Conservation (phyloP, 2,797 vertebrate genomes). For the Poecilia picta region DNA sequence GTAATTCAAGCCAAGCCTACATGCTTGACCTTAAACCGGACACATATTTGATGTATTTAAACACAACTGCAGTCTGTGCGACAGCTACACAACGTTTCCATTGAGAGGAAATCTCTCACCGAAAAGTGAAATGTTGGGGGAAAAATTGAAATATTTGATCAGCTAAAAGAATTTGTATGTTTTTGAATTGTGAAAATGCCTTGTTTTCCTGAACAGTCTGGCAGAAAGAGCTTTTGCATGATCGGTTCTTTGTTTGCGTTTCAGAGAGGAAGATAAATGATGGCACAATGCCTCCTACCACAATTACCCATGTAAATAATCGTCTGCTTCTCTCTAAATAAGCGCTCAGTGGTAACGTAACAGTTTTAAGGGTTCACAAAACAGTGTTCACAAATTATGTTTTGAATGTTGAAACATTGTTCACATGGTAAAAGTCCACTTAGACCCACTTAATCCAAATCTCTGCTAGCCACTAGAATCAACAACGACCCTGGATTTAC, state of each 20-base stretch:
- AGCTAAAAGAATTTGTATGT: background rate
- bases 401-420: background rate
- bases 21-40: background rate
- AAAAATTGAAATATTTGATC: background rate
- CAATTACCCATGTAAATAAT: background rate
- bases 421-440: background rate
- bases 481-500: background rate
- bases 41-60: background rate
- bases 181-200: background rate
- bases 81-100: background rate
- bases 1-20: background rate
- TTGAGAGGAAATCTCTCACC: background rate
- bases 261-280: background rate
- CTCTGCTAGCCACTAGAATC: background rate
- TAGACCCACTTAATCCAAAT: background rate
- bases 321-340: background rate
- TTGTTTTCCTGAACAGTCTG: background rate
- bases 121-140: background rate
- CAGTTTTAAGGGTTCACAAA: background rate
- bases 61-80: background rate
- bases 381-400: background rate
- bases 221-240: background rate
- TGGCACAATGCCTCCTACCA: background rate
- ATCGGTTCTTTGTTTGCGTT: background rate
- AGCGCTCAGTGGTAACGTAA: background rate